Percentiles rank a stretch among this genome's conserved stretches.
Evolutionary conservation across 2,888 invertebrate genomes (phyloP).

Genomic region (Drosophila differens): DNA sequence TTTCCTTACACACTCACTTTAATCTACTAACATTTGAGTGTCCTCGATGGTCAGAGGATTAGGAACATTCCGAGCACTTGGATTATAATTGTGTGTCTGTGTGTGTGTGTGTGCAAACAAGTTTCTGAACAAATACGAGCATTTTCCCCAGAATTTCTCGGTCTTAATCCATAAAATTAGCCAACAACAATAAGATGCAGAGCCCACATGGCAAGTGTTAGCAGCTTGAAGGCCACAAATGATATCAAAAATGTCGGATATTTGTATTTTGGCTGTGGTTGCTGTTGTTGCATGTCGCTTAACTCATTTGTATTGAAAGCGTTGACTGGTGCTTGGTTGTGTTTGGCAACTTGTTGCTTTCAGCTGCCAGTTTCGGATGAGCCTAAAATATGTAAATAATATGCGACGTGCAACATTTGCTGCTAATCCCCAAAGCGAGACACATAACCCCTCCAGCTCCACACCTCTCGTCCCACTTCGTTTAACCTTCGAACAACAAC

Average conservation of each 20-base stretch:
- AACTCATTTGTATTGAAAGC: slow-evolving; percentile 65
- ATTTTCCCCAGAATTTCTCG: slow-evolving; percentile 1
- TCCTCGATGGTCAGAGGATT: slow-evolving; percentile 6
- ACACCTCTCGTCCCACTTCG: background rate
- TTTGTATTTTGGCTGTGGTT: slow-evolving; percentile 24
- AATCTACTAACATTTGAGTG: background rate
- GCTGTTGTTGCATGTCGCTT: slow-evolving; percentile 29
- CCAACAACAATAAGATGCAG: background rate
- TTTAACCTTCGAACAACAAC: background rate
- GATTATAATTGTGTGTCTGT: background rate
- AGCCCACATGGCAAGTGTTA: slow-evolving; percentile 13
- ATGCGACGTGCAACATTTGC: slow-evolving; percentile 64
- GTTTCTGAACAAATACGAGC: slow-evolving; percentile 15
- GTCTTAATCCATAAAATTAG: slow-evolving; percentile 8
- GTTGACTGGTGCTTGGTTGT: slow-evolving; percentile 24
- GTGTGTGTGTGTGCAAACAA: slow-evolving; percentile 14
- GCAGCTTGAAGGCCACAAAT: slow-evolving; percentile 40
- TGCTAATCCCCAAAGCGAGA: slow-evolving; percentile 53
- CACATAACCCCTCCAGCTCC: slow-evolving; percentile 1
- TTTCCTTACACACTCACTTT: background rate
- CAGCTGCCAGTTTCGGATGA: slow-evolving; percentile 32
- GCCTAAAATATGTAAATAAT: slow-evolving; percentile 62
- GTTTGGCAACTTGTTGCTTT: slow-evolving; percentile 57
- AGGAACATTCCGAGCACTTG: background rate
- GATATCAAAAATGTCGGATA: slow-evolving; percentile 43